These are phyloP conservation scores for Eurypyga helias DNA, from an alignment of 2,113 vertebrate species.

Conservation along the genomic window DNA sequence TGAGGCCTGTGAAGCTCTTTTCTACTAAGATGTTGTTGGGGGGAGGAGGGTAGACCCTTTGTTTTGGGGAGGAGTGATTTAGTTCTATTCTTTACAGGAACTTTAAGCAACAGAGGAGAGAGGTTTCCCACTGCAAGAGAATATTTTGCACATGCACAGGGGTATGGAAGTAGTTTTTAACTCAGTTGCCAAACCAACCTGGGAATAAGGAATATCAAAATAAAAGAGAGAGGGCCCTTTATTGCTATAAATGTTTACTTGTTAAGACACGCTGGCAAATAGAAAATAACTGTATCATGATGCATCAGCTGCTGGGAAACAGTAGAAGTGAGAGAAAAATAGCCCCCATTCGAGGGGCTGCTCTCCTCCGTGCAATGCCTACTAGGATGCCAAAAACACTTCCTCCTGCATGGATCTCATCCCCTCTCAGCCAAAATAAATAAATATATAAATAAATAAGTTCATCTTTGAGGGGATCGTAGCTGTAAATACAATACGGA, in stretches of 20 bases:
- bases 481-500: slow-evolving; percentile 1
- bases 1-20: neutral
- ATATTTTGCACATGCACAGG: neutral
- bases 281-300: neutral
- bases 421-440: neutral
- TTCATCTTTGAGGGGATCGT: neutral
- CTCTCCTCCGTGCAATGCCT: neutral
- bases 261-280: neutral
- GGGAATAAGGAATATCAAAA: neutral
- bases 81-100: neutral
- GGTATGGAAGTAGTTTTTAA: neutral
- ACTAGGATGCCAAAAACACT: neutral
- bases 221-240: neutral
- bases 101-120: neutral
- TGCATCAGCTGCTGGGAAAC: neutral
- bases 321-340: neutral
- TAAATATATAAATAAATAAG: neutral
- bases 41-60: neutral
- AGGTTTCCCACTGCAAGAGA: neutral
- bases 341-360: neutral
- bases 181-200: neutral
- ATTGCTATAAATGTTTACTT: neutral
- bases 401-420: neutral
- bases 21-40: neutral
- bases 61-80: neutral